A percentile compares a stretch with the other conserved stretches of the same genome.
Evolutionary conservation across 2,797 vertebrate genomes (phyloP).

Genomic region (Molossus molossus): DNA sequence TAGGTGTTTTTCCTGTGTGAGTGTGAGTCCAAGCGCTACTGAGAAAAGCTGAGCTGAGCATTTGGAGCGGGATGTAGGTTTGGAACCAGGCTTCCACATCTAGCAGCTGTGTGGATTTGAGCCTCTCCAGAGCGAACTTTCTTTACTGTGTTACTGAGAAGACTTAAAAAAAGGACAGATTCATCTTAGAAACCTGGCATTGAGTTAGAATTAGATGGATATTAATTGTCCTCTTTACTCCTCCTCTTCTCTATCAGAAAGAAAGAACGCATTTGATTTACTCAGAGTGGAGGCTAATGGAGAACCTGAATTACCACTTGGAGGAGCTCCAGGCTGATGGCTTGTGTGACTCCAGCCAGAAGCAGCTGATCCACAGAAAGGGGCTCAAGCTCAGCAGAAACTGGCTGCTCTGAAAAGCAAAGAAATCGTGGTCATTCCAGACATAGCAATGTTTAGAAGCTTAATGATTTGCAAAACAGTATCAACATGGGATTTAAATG

Average conservation of each 20-base stretch:
- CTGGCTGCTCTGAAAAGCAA: not conserved
- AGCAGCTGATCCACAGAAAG: not conserved
- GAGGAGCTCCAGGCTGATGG: not conserved
- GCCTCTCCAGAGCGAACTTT: not conserved
- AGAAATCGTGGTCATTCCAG: not conserved
- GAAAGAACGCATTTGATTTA: not conserved
- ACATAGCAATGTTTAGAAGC: not conserved
- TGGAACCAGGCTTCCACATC: not conserved
- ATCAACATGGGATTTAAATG: not conserved
- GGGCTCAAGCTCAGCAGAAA: not conserved
- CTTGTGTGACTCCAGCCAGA: not conserved
- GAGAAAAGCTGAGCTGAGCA: not conserved
- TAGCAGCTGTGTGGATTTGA: not conserved
- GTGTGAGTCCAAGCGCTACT: not conserved
- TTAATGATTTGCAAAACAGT: constrained; percentile 1
- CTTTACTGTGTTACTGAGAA: not conserved
- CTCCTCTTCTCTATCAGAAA: not conserved
- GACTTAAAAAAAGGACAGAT: not conserved
- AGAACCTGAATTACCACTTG: not conserved
- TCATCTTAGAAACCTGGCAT: not conserved
- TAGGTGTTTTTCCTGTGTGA: not conserved
- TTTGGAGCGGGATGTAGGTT: not conserved
- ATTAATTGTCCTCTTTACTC: constrained; percentile 35
- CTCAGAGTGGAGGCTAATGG: not conserved
- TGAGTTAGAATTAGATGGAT: not conserved